A percentile compares a stretch with the other conserved stretches of the same genome.
Conservation (phyloP, 2,797 vertebrate genomes). For the Nannoperca obscura region DNA sequence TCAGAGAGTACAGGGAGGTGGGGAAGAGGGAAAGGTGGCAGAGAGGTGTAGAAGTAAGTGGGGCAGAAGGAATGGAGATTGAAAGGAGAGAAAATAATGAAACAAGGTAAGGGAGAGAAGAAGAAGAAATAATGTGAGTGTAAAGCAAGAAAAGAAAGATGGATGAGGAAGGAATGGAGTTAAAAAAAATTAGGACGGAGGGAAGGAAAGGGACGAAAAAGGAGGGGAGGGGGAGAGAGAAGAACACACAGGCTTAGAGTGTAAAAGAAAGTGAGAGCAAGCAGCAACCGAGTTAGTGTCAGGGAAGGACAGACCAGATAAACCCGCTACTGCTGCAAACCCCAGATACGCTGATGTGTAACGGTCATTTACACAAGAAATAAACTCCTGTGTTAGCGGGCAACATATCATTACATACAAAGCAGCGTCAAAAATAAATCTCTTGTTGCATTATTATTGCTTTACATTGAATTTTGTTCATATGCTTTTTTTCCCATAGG, state of each 20-base stretch:
- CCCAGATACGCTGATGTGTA: slow-evolving; percentile 46
- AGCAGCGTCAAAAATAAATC: slow-evolving; percentile 35
- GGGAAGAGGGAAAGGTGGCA: slow-evolving; percentile 7
- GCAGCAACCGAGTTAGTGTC: slow-evolving; percentile 76
- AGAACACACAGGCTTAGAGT: slow-evolving; percentile 92
- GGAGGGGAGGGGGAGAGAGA: slow-evolving; percentile 86
- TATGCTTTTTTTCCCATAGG: neutral
- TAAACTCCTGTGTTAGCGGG: slow-evolving; percentile 38
- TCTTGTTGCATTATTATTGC: slow-evolving; percentile 5
- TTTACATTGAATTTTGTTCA: slow-evolving; percentile 12
- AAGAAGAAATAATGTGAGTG: neutral
- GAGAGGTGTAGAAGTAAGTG: neutral
- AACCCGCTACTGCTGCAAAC: slow-evolving; percentile 57
- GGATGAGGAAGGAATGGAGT: slow-evolving; percentile 77
- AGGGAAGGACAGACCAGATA: slow-evolving; percentile 63
- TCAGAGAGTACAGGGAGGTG: slow-evolving; percentile 5
- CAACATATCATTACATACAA: slow-evolving; percentile 40
- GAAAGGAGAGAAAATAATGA: slow-evolving; percentile 23
- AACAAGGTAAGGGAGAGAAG: slow-evolving; percentile 42
- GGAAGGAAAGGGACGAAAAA: slow-evolving; percentile 53
- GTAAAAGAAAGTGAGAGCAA: slow-evolving; percentile 88
- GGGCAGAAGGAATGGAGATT: neutral
- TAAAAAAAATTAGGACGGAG: slow-evolving; percentile 1
- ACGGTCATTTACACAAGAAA: slow-evolving; percentile 36
- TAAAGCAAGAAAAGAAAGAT: slow-evolving; percentile 56